Percentiles rank a stretch among this genome's conserved stretches.
Evolutionary conservation across 2,113 vertebrate genomes (phyloP).

Genomic region (Ailuropoda melanoleuca): DNA sequence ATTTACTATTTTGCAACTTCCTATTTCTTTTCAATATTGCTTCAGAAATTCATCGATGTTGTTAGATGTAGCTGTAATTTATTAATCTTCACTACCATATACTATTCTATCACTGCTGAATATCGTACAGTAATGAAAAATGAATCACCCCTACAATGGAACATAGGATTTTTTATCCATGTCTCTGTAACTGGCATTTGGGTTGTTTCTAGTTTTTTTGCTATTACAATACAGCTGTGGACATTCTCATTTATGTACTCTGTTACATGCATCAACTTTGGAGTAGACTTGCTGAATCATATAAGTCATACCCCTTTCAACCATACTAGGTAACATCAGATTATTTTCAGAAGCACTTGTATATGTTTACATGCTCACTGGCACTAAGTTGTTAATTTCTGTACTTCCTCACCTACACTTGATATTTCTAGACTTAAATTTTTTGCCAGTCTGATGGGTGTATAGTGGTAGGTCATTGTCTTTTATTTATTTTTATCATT

Average conservation of each 20-base stretch:
- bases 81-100: background rate
- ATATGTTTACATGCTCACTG: background rate
- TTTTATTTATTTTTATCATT: background rate
- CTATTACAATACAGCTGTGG: background rate
- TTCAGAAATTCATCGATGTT: background rate
- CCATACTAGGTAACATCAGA: background rate
- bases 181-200: background rate
- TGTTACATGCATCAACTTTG: background rate
- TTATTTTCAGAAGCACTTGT: background rate
- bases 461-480: background rate
- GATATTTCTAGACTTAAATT: background rate
- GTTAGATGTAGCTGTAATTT: background rate
- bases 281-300: background rate
- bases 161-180: background rate
- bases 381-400: background rate
- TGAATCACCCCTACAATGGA: background rate
- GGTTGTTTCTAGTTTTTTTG: background rate
- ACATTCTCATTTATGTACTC: background rate
- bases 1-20: background rate
- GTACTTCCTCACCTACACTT: background rate
- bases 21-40: background rate
- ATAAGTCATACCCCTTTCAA: background rate
- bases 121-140: background rate
- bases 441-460: background rate
- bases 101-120: background rate